Percentiles rank a stretch among this genome's conserved stretches.
These are phyloP conservation scores for Mirza zaza DNA, from an alignment of 2,113 vertebrate genomes.

Conservation along the genomic window DNA sequence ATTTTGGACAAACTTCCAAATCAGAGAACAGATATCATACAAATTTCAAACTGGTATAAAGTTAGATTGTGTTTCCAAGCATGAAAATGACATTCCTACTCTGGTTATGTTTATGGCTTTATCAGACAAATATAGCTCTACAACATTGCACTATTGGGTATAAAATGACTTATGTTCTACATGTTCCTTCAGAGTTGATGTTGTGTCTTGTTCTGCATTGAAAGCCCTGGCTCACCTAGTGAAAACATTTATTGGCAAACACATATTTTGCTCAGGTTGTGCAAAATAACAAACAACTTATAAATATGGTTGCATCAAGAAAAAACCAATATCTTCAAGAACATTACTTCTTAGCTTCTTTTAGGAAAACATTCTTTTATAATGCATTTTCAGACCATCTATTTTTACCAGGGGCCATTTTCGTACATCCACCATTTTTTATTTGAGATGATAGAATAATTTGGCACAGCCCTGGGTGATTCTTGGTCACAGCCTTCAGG, in stretches of 20 bases:
- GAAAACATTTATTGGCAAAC: background rate
- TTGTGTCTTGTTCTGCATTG: background rate
- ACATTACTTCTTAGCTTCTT: background rate
- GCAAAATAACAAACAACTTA: conserved; percentile 35
- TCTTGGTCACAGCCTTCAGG: background rate
- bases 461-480: background rate
- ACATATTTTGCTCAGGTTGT: background rate
- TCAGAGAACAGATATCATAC: conserved; percentile 47
- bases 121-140: background rate
- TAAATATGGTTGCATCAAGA: background rate
- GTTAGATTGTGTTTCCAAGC: conserved; percentile 43
- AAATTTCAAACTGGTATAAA: conserved; percentile 49
- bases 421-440: background rate
- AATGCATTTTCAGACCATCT: background rate
- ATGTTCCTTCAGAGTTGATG: background rate
- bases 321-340: background rate
- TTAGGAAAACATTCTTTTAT: background rate
- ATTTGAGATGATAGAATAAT: background rate
- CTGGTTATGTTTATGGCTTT: conserved; percentile 5
- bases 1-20: conserved; percentile 54
- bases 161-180: background rate
- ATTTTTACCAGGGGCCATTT: background rate
- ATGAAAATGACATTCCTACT: conserved; percentile 17
- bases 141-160: background rate
- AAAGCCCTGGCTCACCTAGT: background rate